Base-by-base conservation (phyloP, 2,888 invertebrate genomes). In the Sclerodermus sp. region DNA sequence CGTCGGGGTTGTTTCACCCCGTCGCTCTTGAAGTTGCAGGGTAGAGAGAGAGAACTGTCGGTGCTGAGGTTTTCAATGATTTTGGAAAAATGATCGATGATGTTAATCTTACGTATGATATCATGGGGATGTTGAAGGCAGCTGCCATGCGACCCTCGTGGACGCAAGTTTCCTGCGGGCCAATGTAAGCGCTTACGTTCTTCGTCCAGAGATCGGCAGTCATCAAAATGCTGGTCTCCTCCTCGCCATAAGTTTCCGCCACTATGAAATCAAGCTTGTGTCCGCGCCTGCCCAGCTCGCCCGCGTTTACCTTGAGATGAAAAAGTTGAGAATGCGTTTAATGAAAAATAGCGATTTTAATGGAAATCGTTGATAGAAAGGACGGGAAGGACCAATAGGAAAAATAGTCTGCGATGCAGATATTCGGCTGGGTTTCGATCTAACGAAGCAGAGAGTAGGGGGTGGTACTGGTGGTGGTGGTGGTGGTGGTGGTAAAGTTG, bases 81-180 rank as follows among this genome's bases (percentile, higher is more conserved):
- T n/a, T n/a, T n/a, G n/a, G n/a, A n/a, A n/a, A n/a, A n/a, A n/a
- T n/a, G n/a, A n/a, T n/a, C n/a, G n/a, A n/a, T n/a, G n/a, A n/a
- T n/a, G n/a, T n/a, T n/a, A 16, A 66, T 88, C 93, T 89, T 80
- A 96, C 96, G 76, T 96, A 96, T 61, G 96, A 96, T 72, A 96
- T 90, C 96, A 96, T 96, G 4, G 95, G 94, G 42, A 95, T 81
- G 78, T 96, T 94, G 80, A 96, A 94, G 37, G 94, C 90, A 1
- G 94, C 90, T 0, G 96, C 95, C 87, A 96, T 90, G 61, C 91
- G 86, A 0, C 92, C 96, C 79, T 96, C 96, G 77, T 95, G 93
- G 15, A 92, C 87, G 77, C 96, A 94, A 0, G 93, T 91, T 76
- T 93, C 93, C 72, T 91, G 91, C 0, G 91, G 91, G 0, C 95